Conservation (phyloP, 2,888 invertebrate genomes). For the Phengaris arion region DNA sequence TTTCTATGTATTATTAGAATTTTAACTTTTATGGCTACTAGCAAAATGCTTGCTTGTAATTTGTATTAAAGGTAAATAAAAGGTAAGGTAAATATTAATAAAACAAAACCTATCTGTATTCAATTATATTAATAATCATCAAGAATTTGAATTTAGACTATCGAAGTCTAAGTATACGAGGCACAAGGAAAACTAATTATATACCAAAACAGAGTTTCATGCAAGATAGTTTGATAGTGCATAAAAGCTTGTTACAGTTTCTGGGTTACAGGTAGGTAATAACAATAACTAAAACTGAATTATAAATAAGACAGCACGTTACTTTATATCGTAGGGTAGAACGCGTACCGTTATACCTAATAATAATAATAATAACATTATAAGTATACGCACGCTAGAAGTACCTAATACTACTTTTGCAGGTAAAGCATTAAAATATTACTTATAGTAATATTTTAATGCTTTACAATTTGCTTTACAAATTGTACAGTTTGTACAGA, state of each 20-base stretch:
- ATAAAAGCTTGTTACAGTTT: constrained; percentile 19
- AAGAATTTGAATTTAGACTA: not conserved
- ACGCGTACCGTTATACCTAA: not conserved
- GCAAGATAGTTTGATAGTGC: constrained; percentile 20
- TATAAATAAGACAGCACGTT: constrained; percentile 15
- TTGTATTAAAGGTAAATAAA: too few species aligned
- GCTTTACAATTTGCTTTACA: too few species aligned
- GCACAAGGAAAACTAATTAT: constrained; percentile 13
- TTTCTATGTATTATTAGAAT: too few species aligned
- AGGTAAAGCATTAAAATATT: too few species aligned
- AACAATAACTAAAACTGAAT: constrained; percentile 22
- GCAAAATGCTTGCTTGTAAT: too few species aligned
- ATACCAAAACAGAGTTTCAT: constrained; percentile 17
- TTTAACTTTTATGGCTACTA: too few species aligned
- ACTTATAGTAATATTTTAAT: too few species aligned
- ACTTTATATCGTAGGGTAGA: not conserved
- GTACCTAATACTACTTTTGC: too few species aligned
- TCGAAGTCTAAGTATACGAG: not conserved
- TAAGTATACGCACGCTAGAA: not conserved
- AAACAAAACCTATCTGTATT: too few species aligned
- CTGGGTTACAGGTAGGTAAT: constrained; percentile 25
- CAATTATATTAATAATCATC: not conserved
- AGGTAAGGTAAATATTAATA: too few species aligned
- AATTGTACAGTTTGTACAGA: too few species aligned
- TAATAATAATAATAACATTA: too few species aligned